Percentiles rank a stretch among this genome's conserved stretches.
These are phyloP conservation scores for Leucopsar rothschildi DNA, from an alignment of 2,113 vertebrate species.

Conservation along the genomic window DNA sequence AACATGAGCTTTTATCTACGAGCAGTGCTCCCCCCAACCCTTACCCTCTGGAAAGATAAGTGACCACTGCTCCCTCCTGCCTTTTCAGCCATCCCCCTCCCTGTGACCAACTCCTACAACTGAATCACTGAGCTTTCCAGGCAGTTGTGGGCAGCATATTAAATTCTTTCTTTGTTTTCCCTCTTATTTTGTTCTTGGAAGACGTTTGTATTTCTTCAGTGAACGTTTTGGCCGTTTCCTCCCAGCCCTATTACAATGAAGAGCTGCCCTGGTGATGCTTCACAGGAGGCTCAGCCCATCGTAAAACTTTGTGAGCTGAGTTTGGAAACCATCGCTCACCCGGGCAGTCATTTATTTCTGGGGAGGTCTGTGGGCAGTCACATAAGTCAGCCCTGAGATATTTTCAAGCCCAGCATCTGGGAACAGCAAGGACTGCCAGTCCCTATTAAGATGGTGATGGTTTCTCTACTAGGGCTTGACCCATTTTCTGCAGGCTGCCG, in stretches of 20 bases:
- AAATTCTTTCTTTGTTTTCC: neutral
- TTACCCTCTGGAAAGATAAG: constrained; percentile 42
- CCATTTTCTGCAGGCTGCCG: neutral
- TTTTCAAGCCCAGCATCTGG: neutral
- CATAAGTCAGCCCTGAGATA: neutral
- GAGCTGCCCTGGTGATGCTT: neutral
- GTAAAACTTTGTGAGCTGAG: neutral
- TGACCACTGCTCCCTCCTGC: constrained; percentile 15
- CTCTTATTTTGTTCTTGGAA: neutral
- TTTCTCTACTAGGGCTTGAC: neutral
- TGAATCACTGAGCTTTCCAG: constrained; percentile 36
- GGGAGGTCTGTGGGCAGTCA: neutral
- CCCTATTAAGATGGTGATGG: neutral
- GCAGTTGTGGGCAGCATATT: neutral
- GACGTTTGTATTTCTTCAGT: neutral
- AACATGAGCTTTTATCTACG: neutral
- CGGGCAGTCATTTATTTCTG: neutral
- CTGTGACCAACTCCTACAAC: constrained; percentile 37
- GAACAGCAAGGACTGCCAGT: neutral
- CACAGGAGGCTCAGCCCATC: neutral
- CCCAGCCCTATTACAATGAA: neutral
- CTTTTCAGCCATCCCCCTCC: neutral
- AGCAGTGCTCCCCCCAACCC: neutral
- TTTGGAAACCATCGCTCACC: neutral
- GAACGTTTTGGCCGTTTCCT: constrained; percentile 14